phyloP scores from a whole-genome alignment of 35 echinoderm and acorn worm genomes.

The Apostichopus japonicus region DNA sequence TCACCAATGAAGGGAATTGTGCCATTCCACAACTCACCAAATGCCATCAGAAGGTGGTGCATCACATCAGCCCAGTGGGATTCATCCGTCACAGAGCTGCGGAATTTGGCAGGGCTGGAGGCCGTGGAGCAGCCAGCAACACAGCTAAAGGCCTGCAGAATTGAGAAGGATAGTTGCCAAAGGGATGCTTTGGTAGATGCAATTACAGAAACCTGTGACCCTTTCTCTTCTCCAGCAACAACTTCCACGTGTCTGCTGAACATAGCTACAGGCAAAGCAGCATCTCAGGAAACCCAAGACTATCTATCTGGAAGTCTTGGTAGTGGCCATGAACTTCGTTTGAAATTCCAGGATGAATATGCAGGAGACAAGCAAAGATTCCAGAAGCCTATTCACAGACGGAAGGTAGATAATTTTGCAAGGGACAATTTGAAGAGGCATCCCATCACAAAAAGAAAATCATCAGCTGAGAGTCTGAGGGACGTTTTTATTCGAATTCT shows the following conservation, averaged over 20 bases:
- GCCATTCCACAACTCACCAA: constrained; percentile 56
- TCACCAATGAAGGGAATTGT: constrained; percentile 78
- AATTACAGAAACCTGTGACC: constrained; percentile 44
- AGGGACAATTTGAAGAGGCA: constrained; percentile 56
- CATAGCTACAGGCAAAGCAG: constrained; percentile 59
- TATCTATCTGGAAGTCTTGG: constrained; percentile 49
- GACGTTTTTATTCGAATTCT: constrained; percentile 72
- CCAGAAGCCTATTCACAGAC: constrained; percentile 63
- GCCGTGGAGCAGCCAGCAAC: constrained; percentile 55
- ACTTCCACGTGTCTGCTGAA: constrained; percentile 25
- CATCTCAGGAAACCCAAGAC: constrained; percentile 49
- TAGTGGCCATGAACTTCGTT: constrained; percentile 50
- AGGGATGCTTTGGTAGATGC: constrained; percentile 61
- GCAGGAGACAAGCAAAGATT: constrained; percentile 46
- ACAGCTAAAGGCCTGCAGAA: constrained; percentile 58
- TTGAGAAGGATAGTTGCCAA: constrained; percentile 59
- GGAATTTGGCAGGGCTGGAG: constrained; percentile 63
- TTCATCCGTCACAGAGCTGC: constrained; percentile 72
- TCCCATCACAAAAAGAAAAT: neutral
- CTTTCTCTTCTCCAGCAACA: constrained; percentile 7
- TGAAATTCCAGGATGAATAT: constrained; percentile 69
- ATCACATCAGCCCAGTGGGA: constrained; percentile 59
- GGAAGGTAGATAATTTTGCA: constrained; percentile 63
- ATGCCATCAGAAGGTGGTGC: constrained; percentile 64
- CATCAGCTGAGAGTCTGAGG: constrained; percentile 62